Percentiles rank a stretch among this genome's conserved stretches.
Evolutionary conservation across 2,113 vertebrate species (phyloP).

Genomic region (Microtus pennsylvanicus): DNA sequence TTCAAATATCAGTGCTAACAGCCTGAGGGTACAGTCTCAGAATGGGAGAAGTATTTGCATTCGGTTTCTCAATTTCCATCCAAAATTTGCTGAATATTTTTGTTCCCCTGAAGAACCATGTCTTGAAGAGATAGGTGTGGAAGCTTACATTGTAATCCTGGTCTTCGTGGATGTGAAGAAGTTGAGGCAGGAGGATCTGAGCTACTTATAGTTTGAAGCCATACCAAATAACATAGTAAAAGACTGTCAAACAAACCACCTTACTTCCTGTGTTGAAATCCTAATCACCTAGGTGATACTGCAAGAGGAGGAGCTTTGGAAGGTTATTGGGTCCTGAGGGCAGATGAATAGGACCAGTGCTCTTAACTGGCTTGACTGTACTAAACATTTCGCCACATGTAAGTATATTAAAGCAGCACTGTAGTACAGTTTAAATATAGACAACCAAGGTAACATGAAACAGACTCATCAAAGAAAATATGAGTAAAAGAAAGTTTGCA

Average conservation of each 20-base stretch:
- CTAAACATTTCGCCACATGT: not conserved
- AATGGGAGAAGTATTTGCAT: conserved; percentile 18
- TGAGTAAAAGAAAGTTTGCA: not conserved
- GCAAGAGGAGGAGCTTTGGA: not conserved
- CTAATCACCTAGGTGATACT: not conserved
- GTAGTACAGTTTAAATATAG: not conserved
- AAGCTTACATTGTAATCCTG: not conserved
- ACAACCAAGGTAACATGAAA: not conserved
- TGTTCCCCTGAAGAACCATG: not conserved
- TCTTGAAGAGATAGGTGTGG: not conserved
- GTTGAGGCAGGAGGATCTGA: not conserved
- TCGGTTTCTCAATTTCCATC: not conserved
- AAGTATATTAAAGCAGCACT: not conserved
- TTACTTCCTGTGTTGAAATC: not conserved
- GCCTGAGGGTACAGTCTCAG: not conserved
- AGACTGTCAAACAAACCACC: not conserved
- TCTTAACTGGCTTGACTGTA: not conserved
- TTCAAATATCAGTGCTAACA: not conserved
- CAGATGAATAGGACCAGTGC: not conserved
- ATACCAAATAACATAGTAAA: not conserved
- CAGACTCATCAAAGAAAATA: not conserved
- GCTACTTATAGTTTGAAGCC: too few relatives aligned
- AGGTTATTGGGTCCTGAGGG: not conserved
- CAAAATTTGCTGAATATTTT: not conserved
- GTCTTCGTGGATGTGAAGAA: too few relatives aligned